Percentiles rank a stretch among this genome's conserved stretches.
These are phyloP conservation scores for Nansenia antarctica DNA, from an alignment of 2,113 vertebrate species.

Conservation along the genomic window DNA sequence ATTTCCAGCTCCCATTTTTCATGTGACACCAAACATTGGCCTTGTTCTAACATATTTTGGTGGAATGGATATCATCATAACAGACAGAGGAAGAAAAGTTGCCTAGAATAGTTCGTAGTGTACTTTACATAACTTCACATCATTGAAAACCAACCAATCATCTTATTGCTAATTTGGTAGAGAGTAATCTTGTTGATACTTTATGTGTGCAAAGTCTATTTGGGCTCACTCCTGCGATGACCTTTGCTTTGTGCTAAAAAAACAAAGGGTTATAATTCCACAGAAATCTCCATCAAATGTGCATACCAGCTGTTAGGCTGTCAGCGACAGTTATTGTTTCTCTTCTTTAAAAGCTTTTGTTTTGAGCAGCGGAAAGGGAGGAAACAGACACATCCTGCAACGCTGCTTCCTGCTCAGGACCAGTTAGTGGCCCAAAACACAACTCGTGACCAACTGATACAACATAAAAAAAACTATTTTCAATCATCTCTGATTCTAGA, in stretches of 20 bases:
- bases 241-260: not conserved
- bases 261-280: not conserved
- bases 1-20: not conserved
- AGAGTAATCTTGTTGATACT: too few species aligned
- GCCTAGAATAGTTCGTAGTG: too few species aligned
- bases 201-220: too few species aligned
- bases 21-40: not conserved
- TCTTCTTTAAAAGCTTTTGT: constrained; percentile 66
- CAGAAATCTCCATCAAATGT: not conserved
- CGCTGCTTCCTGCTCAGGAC: constrained; percentile 70
- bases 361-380: constrained; percentile 71
- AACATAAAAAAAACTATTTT: not conserved
- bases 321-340: constrained; percentile 35
- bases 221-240: too few species aligned
- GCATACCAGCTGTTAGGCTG: not conserved
- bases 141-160: too few species aligned
- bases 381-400: constrained; percentile 79
- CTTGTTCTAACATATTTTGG: too few species aligned
- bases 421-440: constrained; percentile 43
- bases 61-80: too few species aligned
- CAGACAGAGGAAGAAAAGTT: too few species aligned
- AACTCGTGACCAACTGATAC: constrained; percentile 33
- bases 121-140: too few species aligned
- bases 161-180: too few species aligned
- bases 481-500: not conserved